Base-by-base conservation (phyloP, 2,797 vertebrate genomes). In the Poeciliopsis gracilis region DNA sequence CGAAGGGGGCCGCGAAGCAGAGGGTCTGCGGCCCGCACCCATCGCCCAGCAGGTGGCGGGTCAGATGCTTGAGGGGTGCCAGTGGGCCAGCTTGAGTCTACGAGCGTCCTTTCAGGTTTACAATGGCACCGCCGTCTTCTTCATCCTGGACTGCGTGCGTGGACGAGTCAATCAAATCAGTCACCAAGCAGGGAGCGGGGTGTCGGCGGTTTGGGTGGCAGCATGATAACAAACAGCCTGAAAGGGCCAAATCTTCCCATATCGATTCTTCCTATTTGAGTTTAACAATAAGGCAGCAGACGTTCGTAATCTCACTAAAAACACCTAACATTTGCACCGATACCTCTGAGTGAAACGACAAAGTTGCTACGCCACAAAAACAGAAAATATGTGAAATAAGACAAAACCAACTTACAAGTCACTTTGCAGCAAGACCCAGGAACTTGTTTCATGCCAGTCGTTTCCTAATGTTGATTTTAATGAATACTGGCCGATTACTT, bases 151-250 rank as follows among this genome's bases (percentile, higher is more conserved):
- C 92, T 98, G 97, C 9, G 93, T 97, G 1, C 96, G 96, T 2
- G 96, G 97, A 77, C 95, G 97, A 51, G 94, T 97, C 91, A 98
- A 97, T 91, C 96, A 97, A 89, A 96, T 98, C 82, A 91, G 96
- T 86, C 95, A 95, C 73, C 94, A 97, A 73, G 89, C 93, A 43
- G 97, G 96, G 88, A 98, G 96, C 43, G 94, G 93, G 53, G 87
- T 97, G 82, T 97, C 96, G 47, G 88, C 97, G 80, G 89, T 98
- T 55, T 98, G 97, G 97, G 95, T 97, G 90, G 96, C 95, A 67
- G 96, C 94, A 38, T 97, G 86, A 88, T 49, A 11, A 43, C 53
- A 57, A 57, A 46, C 18, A 20, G 13, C 25, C 67, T 46, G 25
- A 45, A 28, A 53, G 70, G 18, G 38, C n/a, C 36, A 25, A 77